Evolutionary conservation across 2,888 invertebrate species (phyloP).

Genomic region (Allacma fusca): DNA sequence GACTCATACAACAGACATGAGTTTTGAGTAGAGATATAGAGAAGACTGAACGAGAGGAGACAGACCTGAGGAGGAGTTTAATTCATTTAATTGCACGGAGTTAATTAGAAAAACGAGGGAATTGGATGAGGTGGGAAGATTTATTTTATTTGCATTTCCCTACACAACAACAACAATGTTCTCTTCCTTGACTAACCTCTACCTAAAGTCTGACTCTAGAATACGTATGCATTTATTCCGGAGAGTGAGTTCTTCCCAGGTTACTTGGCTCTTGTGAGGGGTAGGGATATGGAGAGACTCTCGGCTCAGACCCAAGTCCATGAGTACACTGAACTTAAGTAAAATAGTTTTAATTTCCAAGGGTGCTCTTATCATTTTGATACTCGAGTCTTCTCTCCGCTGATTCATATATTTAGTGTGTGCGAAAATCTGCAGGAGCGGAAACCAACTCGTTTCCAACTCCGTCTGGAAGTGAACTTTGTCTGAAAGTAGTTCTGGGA

Average conservation of each 20-base stretch:
- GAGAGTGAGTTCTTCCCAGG: too few species aligned
- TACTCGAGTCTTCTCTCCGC: not conserved
- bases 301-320: too few species aligned
- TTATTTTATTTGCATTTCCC: slow-evolving; percentile 33
- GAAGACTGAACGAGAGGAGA: too few species aligned
- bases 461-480: slow-evolving; percentile 12
- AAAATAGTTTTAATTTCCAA: not conserved
- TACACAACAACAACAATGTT: not conserved
- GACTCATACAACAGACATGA: too few species aligned
- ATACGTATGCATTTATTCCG: slow-evolving; percentile 1
- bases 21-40: too few species aligned
- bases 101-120: slow-evolving; percentile 38
- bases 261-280: too few species aligned
- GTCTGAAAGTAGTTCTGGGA: not conserved
- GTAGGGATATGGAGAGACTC: too few species aligned
- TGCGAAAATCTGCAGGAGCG: slow-evolving; percentile 21
- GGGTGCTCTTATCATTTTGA: not conserved
- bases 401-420: not conserved
- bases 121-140: not conserved
- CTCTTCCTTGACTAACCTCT: not conserved
- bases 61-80: slow-evolving; percentile 27
- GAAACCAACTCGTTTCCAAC: slow-evolving; percentile 14
- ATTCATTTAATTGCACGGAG: slow-evolving; percentile 34
- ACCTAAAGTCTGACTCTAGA: not conserved
- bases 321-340: too few species aligned